Conservation (phyloP, 2,888 invertebrate genomes). For the Unio delphinus region DNA sequence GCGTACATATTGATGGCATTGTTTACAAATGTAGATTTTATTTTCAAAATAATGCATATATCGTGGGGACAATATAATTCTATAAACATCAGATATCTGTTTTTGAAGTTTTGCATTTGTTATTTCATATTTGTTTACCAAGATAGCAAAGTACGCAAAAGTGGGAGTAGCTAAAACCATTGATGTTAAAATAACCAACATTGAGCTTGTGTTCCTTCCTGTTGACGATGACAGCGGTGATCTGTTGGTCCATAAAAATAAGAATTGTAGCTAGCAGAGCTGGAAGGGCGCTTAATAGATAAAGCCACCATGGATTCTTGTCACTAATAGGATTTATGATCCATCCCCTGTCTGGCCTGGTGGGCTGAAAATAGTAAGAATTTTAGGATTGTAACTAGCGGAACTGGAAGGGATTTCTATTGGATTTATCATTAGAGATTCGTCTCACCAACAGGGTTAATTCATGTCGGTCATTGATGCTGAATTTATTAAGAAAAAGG, state of each 20-base stretch:
- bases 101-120: too few relatives aligned
- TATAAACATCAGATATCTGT: too few relatives aligned
- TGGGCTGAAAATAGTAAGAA: slow-evolving; percentile 75
- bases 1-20: too few relatives aligned
- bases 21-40: too few relatives aligned
- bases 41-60: too few relatives aligned
- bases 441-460: slow-evolving; percentile 56
- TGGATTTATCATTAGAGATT: slow-evolving; percentile 86
- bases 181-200: slow-evolving; percentile 28
- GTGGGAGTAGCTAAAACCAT: not conserved
- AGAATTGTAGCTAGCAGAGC: slow-evolving; percentile 95
- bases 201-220: slow-evolving; percentile 92
- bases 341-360: slow-evolving; percentile 58
- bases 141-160: too few relatives aligned
- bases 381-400: slow-evolving; percentile 95
- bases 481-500: slow-evolving; percentile 74
- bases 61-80: too few relatives aligned
- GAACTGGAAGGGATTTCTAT: slow-evolving; percentile 88
- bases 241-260: slow-evolving; percentile 99
- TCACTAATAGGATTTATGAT: slow-evolving; percentile 58
- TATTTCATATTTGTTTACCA: too few relatives aligned
- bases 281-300: slow-evolving; percentile 86
- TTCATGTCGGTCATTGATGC: slow-evolving; percentile 53
- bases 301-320: slow-evolving; percentile 83
- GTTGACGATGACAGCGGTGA: slow-evolving; percentile 98